Evolutionary conservation across 2,797 vertebrate genomes (phyloP).

Genomic region (Erpetoichthys calabaricus): DNA sequence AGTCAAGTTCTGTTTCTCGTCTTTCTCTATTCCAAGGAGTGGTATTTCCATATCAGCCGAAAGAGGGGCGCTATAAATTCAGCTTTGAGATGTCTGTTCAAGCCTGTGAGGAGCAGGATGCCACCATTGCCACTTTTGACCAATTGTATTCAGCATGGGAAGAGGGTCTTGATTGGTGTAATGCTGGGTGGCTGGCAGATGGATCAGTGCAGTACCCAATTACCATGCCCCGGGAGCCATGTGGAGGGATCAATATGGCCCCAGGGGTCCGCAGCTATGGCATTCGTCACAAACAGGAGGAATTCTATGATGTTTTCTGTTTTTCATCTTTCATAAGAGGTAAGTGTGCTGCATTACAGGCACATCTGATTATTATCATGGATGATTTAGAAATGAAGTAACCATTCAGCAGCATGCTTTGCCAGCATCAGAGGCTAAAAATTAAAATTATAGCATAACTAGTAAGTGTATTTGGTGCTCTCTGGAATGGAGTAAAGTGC

Average conservation of each 20-base stretch:
- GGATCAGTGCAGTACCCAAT: conserved; percentile 82
- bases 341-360: conserved; percentile 21
- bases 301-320: conserved; percentile 76
- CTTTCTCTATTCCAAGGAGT: conserved; percentile 44
- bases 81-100: conserved; percentile 57
- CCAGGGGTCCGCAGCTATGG: conserved; percentile 78
- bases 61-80: conserved; percentile 58
- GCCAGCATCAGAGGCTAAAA: background rate
- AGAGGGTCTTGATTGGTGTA: conserved; percentile 82
- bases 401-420: no score
- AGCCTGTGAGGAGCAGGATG: conserved; percentile 60
- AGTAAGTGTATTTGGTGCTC: no score
- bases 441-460: no score
- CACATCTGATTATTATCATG: no score
- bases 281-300: conserved; percentile 45
- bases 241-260: conserved; percentile 54
- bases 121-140: conserved; percentile 67
- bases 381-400: no score
- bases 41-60: conserved; percentile 75
- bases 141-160: conserved; percentile 79
- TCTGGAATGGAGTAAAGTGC: no score
- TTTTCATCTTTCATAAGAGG: conserved; percentile 58
- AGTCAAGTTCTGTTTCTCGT: no score
- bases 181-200: conserved; percentile 75
- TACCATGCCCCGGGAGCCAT: conserved; percentile 54